These are phyloP conservation scores for Physella acuta DNA, from an alignment of 1,140 invertebrate genomes.

Conservation along the genomic window DNA sequence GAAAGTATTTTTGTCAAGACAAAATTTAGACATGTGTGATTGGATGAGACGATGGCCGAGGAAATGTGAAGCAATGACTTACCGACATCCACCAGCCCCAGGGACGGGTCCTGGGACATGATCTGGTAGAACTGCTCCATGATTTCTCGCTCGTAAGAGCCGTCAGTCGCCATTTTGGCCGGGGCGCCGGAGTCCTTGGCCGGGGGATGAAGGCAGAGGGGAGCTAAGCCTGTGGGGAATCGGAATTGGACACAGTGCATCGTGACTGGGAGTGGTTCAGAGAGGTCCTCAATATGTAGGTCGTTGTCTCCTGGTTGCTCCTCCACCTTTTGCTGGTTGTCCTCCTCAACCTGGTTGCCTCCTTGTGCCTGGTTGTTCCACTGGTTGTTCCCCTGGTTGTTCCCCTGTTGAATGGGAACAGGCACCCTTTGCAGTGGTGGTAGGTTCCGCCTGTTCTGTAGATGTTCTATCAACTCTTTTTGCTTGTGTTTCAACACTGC, in stretches of 20 bases:
- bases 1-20: too few species aligned
- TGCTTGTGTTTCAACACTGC: too few species aligned
- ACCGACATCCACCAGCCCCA: constrained; percentile 1
- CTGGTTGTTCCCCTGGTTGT: too few species aligned
- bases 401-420: too few species aligned
- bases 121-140: neutral
- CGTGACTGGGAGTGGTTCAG: neutral
- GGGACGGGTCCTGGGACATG: neutral
- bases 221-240: neutral
- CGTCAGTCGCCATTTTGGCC: neutral
- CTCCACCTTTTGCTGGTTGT: neutral
- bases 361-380: too few species aligned
- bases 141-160: neutral
- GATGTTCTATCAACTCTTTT: too few species aligned
- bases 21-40: too few species aligned
- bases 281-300: neutral
- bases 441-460: too few species aligned
- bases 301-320: neutral
- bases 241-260: neutral
- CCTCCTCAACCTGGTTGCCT: too few species aligned
- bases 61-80: too few species aligned
- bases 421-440: too few species aligned
- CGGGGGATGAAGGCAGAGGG: neutral
- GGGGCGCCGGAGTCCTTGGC: neutral
- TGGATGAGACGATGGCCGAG: too few species aligned